Evolutionary conservation across 1,140 invertebrate species (phyloP), one percentile per base, ranked within the genome.

Genomic region (Sycophaga agraensis): DNA sequence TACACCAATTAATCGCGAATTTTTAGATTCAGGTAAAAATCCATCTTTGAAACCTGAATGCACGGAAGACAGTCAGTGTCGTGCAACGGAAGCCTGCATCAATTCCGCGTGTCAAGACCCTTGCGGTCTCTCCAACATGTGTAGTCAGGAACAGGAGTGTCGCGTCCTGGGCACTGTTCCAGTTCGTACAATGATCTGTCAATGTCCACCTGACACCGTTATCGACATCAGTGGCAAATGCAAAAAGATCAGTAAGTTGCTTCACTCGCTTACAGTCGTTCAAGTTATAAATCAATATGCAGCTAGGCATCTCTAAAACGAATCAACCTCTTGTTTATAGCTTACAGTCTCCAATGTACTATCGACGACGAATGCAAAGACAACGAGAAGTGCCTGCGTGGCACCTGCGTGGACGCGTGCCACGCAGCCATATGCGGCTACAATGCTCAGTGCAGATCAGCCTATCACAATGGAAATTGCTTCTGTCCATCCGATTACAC

Each of bases 381-480:
- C 54, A 79, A 83, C 0, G 89, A 94, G 59, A 86, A 87, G 61
- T 95, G 93, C 71, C 76, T 87, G 0, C 78, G 85, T 37, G 90
- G 91, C 63, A 86, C 78, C n/a, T 95, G 93, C 69, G 75, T 89
- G 4, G 88, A 92, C 59, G 90, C 91, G 14, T 96, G 93, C 70
- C 83, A 84, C 40, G 79, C 89, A 12, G 86, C 91, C 55, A 80
- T 84, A 4, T 97, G 93, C 71, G 93, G 93, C 50, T 79, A 89
- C 2, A 95, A 94, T 70, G 92, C 94, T 5, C 84, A 91, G 63
- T 96, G 94, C 67, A 87, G 83, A 70, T 86, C 91, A 2, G 73
- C 84, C 7, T 85, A 87, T 64, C 92, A 96, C 72, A 84, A 85
- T 59, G 88, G 88, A 2, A 83, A 88, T 14, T 96, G 93, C 70